phyloP scores from a whole-genome alignment of 2,888 invertebrate species.

The Sisyra nigra region DNA sequence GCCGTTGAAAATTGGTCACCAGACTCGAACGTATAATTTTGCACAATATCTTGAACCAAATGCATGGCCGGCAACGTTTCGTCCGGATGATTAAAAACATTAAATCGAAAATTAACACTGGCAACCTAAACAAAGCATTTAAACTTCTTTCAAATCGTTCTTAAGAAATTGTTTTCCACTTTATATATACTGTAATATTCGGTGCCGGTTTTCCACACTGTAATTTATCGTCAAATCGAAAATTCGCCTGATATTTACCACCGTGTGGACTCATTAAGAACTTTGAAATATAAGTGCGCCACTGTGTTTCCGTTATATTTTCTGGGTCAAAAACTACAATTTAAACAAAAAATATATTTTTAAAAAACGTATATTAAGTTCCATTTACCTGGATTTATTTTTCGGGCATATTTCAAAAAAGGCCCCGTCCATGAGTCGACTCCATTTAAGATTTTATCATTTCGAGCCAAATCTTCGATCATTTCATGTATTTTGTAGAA shows the following conservation, averaged over 20 bases:
- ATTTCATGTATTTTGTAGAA: conserved; percentile 39
- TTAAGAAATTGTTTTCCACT: too few relatives aligned
- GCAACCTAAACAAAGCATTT: conserved; percentile 32
- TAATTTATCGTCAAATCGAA: conserved; percentile 41
- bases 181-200: conserved; percentile 16
- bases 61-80: conserved; percentile 64
- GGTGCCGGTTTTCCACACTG: conserved; percentile 44
- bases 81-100: conserved; percentile 39
- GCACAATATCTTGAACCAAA: conserved; percentile 36
- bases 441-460: conserved; percentile 33
- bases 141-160: too few relatives aligned
- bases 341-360: conserved; percentile 8
- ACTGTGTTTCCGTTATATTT: conserved; percentile 34
- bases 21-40: conserved; percentile 37
- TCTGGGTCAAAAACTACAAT: conserved; percentile 30
- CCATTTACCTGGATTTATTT: conserved; percentile 11
- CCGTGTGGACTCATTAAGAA: conserved; percentile 53
- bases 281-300: conserved; percentile 44
- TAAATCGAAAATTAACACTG: conserved; percentile 45
- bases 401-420: conserved; percentile 43
- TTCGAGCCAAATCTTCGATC: conserved; percentile 32
- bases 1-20: conserved; percentile 46
- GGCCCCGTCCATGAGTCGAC: conserved; percentile 46
- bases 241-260: conserved; percentile 50
- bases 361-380: too few relatives aligned